Evolutionary conservation across 2,888 invertebrate genomes (phyloP).

Genomic region (Lypha dubia): DNA sequence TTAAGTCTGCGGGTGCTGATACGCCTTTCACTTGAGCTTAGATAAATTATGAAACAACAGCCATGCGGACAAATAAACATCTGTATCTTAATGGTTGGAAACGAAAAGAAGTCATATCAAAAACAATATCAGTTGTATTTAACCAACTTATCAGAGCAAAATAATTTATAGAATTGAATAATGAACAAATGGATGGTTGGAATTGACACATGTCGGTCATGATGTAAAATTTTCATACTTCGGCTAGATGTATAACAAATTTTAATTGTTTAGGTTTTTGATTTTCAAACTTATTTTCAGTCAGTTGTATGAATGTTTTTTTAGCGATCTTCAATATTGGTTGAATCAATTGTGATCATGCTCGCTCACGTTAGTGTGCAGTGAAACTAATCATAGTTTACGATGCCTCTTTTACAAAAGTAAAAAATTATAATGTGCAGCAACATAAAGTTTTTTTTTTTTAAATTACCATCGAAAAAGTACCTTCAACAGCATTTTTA

Average conservation of each 20-base stretch:
- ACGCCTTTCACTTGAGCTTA: constrained; percentile 46
- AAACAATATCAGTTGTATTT: constrained; percentile 52
- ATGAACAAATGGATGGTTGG: neutral
- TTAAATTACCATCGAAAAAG: too few species aligned
- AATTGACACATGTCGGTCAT: neutral
- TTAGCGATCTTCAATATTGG: too few species aligned
- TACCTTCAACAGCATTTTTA: too few species aligned
- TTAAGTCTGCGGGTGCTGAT: constrained; percentile 47
- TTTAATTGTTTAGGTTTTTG: too few species aligned
- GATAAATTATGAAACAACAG: constrained; percentile 47
- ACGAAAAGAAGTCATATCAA: constrained; percentile 45
- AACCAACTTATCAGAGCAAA: constrained; percentile 63
- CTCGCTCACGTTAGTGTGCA: too few species aligned
- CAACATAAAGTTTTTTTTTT: too few species aligned
- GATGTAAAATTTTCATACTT: neutral
- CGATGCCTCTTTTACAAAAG: too few species aligned
- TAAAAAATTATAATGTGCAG: too few species aligned
- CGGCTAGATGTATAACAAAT: neutral
- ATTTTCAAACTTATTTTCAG: too few species aligned
- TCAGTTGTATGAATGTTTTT: too few species aligned
- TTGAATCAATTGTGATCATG: too few species aligned
- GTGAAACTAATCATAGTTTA: too few species aligned
- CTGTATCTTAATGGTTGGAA: constrained; percentile 41
- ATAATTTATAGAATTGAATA: constrained; percentile 49
- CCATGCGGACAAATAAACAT: constrained; percentile 18